These are phyloP conservation scores for Muntiacus reevesi DNA, from an alignment of 2,113 vertebrate genomes.

Conservation along the genomic window DNA sequence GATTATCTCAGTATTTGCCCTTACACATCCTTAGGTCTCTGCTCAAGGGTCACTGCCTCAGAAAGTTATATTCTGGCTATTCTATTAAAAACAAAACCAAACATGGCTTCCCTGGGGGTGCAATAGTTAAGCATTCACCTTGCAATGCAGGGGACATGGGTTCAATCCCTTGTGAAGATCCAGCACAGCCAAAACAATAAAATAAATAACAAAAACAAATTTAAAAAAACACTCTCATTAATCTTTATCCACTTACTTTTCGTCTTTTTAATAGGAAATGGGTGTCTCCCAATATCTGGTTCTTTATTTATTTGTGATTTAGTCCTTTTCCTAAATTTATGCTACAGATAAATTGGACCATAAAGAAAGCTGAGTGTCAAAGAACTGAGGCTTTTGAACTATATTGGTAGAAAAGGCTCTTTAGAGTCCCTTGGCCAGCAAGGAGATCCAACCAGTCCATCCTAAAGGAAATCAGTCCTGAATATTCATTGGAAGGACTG, in stretches of 20 bases:
- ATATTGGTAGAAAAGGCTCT: neutral
- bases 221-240: neutral
- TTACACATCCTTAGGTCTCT: neutral
- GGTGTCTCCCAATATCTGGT: neutral
- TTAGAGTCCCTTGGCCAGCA: neutral
- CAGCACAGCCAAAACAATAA: neutral
- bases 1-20: neutral
- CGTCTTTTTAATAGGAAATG: neutral
- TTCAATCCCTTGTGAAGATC: neutral
- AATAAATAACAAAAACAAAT: neutral
- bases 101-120: neutral
- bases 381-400: neutral
- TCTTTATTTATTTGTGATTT: neutral
- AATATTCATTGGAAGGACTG: neutral
- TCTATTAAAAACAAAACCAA: neutral
- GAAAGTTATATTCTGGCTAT: neutral
- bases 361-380: neutral
- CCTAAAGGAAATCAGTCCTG: neutral
- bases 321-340: neutral
- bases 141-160: neutral
- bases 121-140: neutral
- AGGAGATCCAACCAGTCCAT: neutral
- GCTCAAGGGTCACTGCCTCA: neutral
- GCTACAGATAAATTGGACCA: neutral
- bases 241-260: neutral